Conservation (phyloP, 2,797 vertebrate genomes). For the Ctenopoma multispine region DNA sequence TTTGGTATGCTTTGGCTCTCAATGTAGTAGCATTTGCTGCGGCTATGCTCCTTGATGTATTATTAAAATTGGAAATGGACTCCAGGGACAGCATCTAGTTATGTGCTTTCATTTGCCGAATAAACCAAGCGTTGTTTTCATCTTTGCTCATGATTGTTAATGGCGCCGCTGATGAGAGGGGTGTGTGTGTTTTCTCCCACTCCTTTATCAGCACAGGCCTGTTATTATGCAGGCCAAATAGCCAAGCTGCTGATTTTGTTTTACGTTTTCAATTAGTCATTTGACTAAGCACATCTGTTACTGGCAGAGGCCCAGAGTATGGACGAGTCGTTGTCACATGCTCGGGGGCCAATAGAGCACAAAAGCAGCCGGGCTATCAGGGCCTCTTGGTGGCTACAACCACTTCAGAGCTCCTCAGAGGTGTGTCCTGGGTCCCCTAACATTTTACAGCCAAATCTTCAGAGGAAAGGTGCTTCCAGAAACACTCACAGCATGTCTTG, state of each 20-base stretch:
- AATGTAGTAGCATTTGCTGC: conserved; percentile 94
- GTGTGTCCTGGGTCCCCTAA: conserved; percentile 82
- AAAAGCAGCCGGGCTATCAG: conserved; percentile 86
- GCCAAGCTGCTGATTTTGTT: conserved; percentile 98
- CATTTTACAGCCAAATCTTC: conserved; percentile 82
- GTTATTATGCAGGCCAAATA: conserved; percentile 99
- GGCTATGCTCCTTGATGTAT: conserved; percentile 99
- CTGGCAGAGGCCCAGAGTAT: conserved; percentile 91
- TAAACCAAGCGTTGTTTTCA: conserved; percentile 99
- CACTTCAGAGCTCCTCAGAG: conserved; percentile 91
- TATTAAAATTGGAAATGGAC: conserved; percentile 99
- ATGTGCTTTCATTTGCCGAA: conserved; percentile 99
- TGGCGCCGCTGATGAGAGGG: conserved; percentile 97
- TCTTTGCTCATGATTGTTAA: conserved; percentile 99
- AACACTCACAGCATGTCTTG: conserved; percentile 70
- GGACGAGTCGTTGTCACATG: conserved; percentile 90
- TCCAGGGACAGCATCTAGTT: conserved; percentile 98
- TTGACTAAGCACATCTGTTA: conserved; percentile 99
- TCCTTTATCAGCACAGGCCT: conserved; percentile 92
- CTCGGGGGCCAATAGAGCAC: conserved; percentile 89
- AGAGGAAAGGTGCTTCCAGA: conserved; percentile 77
- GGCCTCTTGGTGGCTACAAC: conserved; percentile 83
- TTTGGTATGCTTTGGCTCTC: conserved; percentile 95
- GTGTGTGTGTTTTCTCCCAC: conserved; percentile 83
- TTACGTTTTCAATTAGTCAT: conserved; percentile 99